Percentiles rank a stretch among this genome's conserved stretches.
Conservation (phyloP, 2,113 vertebrate genomes). For the Amphiprion ocellaris region DNA sequence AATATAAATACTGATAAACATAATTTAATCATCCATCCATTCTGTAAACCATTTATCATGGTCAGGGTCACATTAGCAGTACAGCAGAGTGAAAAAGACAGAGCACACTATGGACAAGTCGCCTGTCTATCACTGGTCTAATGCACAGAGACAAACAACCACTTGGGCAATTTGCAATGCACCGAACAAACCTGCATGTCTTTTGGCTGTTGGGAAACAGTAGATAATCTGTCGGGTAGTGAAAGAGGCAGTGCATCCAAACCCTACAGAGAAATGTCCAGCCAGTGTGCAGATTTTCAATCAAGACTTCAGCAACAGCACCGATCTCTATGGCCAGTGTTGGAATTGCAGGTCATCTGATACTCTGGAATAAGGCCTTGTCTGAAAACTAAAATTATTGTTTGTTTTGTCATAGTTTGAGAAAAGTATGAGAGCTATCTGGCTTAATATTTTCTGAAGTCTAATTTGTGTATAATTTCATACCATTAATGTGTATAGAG, state of each 20-base stretch:
- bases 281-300: no score
- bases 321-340: neutral
- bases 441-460: no score
- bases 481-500: no score
- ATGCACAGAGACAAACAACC: neutral
- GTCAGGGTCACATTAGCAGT: slow-evolving; percentile 3
- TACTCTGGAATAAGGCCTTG: neutral
- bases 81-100: neutral
- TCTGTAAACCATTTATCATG: neutral
- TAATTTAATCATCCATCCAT: slow-evolving; percentile 1
- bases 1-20: neutral
- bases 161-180: neutral
- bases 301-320: neutral
- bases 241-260: neutral
- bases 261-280: no score
- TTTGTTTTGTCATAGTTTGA: no score
- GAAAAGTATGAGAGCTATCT: no score
- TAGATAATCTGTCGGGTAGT: neutral
- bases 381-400: no score
- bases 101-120: neutral
- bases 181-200: neutral
- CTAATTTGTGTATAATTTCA: no score
- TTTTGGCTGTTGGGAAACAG: neutral
- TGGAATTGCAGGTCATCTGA: neutral
- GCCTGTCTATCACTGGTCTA: neutral